A percentile compares a stretch with the other conserved stretches of the same genome.
phyloP scores from a whole-genome alignment of 2,797 vertebrate species.

The Coccyzus lansbergi region DNA sequence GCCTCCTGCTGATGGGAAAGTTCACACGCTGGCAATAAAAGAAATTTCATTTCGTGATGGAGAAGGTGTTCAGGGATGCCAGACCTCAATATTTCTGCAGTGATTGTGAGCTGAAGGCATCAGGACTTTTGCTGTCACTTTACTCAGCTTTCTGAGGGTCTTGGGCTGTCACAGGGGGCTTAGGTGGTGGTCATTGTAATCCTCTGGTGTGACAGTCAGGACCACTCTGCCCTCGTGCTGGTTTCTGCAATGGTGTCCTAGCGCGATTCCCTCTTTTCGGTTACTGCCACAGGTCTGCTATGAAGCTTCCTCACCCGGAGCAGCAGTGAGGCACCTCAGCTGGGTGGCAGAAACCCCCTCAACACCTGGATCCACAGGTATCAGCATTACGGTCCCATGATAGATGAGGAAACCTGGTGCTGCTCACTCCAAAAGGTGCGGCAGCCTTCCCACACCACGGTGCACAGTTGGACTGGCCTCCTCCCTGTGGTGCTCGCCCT shows the following conservation, averaged over 20 bases:
- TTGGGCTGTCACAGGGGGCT: background rate
- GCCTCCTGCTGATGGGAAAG: background rate
- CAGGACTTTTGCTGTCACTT: background rate
- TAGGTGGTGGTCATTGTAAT: no score
- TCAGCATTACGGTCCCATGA: background rate
- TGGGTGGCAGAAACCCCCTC: background rate
- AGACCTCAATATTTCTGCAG: background rate
- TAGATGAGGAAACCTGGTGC: background rate
- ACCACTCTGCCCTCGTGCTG: fast-evolving
- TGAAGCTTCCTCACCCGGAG: background rate
- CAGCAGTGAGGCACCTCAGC: background rate
- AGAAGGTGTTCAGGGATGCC: background rate
- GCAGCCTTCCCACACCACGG: background rate
- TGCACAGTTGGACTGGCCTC: background rate
- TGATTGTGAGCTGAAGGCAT: background rate
- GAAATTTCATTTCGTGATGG: background rate
- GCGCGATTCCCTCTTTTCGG: background rate
- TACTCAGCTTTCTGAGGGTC: background rate
- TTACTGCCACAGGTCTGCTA: background rate
- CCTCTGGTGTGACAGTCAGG: background rate
- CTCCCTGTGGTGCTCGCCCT: background rate
- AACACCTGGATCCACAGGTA: background rate
- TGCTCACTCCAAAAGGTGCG: background rate
- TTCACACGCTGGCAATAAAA: fast-evolving
- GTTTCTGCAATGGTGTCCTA: background rate